Percentiles rank a stretch among this genome's conserved stretches.
phyloP scores from a whole-genome alignment of 2,888 invertebrate species.

The Isoperla grammatica region DNA sequence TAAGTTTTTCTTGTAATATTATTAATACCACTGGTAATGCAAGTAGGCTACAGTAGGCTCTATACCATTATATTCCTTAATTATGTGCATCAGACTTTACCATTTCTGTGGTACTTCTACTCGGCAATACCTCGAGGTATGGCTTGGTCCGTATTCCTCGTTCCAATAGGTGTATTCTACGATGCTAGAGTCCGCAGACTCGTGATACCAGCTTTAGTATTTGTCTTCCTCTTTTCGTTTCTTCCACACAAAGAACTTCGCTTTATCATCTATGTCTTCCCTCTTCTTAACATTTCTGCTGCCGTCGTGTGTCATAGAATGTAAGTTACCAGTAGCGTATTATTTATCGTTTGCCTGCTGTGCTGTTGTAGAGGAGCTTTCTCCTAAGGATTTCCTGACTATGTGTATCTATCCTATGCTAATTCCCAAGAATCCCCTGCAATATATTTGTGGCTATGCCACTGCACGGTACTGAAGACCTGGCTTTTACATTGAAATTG shows the following conservation, averaged over 20 bases:
- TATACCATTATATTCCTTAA: constrained; percentile 41
- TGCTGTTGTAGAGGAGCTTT: too few species aligned
- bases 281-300: constrained; percentile 82
- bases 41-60: too few species aligned
- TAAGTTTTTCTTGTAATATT: too few species aligned
- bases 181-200: constrained; percentile 66
- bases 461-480: too few species aligned
- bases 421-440: too few species aligned
- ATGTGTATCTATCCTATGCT: too few species aligned
- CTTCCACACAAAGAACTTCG: constrained; percentile 96
- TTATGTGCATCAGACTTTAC: constrained; percentile 64
- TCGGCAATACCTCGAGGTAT: constrained; percentile 93
- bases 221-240: constrained; percentile 87
- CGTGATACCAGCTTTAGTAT: constrained; percentile 64
- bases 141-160: constrained; percentile 69
- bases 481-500: too few species aligned
- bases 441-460: too few species aligned
- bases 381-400: too few species aligned
- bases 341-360: too few species aligned
- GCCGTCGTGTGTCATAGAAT: constrained; percentile 82
- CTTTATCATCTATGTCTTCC: constrained; percentile 96
- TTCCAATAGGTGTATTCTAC: constrained; percentile 69
- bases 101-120: constrained; percentile 97
- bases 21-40: too few species aligned
- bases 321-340: too few species aligned